Evolutionary conservation across 2,888 invertebrate species (phyloP).

Genomic region (Cantharis rufa): DNA sequence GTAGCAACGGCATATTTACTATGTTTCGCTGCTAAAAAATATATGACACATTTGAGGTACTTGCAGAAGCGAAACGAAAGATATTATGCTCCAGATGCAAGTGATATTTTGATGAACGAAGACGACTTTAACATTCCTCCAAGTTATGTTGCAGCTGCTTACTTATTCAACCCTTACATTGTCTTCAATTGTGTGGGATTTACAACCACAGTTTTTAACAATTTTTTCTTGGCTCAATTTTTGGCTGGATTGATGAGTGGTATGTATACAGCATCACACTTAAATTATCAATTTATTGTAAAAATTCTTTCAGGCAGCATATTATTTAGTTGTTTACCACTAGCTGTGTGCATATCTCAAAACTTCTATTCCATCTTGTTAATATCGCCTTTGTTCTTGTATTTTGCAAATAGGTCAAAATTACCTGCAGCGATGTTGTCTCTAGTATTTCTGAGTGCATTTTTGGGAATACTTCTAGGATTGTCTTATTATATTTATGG

Average conservation of each 20-base stretch:
- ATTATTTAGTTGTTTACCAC: slow-evolving; percentile 65
- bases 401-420: slow-evolving; percentile 63
- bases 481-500: slow-evolving; percentile 31
- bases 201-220: slow-evolving; percentile 89
- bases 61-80: slow-evolving; percentile 60
- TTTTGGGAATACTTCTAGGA: slow-evolving; percentile 10
- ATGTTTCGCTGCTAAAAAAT: slow-evolving; percentile 70
- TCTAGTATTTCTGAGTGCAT: slow-evolving; percentile 32
- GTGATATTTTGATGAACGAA: slow-evolving; percentile 60
- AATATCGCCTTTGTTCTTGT: slow-evolving; percentile 79
- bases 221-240: slow-evolving; percentile 76
- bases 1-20: slow-evolving; percentile 76
- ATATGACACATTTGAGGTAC: slow-evolving; percentile 62
- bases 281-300: slow-evolving; percentile 3
- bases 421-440: slow-evolving; percentile 52
- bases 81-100: slow-evolving; percentile 64
- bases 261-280: slow-evolving; percentile 37
- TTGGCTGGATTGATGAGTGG: slow-evolving; percentile 71
- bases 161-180: slow-evolving; percentile 87
- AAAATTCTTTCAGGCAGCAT: slow-evolving; percentile 58
- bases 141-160: slow-evolving; percentile 74
- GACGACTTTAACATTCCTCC: slow-evolving; percentile 65
- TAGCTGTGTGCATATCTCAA: slow-evolving; percentile 81
- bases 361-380: slow-evolving; percentile 82
- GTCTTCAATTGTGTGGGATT: slow-evolving; percentile 85